phyloP scores from a whole-genome alignment of 2,888 invertebrate species.

The Nudaria mundana region DNA sequence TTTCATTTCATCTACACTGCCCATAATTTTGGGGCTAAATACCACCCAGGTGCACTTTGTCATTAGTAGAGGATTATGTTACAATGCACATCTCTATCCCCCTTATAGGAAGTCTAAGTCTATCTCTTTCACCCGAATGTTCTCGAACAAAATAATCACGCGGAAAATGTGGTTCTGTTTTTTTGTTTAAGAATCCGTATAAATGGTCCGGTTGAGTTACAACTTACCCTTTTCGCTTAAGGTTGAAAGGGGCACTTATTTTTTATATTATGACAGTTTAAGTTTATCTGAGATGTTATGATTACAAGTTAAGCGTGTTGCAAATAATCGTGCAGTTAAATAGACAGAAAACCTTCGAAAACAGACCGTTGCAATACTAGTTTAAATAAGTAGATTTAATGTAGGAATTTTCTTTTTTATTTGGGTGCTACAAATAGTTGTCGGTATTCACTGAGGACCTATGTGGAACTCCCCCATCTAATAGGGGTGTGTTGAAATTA shows the following conservation, averaged over 20 bases:
- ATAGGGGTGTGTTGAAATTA: too few species aligned
- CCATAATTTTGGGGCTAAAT: slow-evolving; percentile 55
- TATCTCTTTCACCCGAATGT: slow-evolving; percentile 31
- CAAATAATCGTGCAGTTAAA: too few species aligned
- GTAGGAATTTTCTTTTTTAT: too few species aligned
- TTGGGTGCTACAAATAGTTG: too few species aligned
- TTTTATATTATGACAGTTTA: too few species aligned
- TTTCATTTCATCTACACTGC: slow-evolving; percentile 44
- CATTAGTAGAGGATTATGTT: slow-evolving; percentile 66
- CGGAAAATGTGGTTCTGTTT: slow-evolving; percentile 30
- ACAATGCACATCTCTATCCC: slow-evolving; percentile 39
- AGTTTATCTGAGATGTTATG: too few species aligned
- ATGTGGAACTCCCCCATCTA: too few species aligned
- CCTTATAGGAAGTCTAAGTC: slow-evolving; percentile 16
- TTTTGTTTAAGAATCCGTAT: slow-evolving; percentile 43
- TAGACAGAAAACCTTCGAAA: too few species aligned
- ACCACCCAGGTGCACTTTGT: slow-evolving; percentile 68
- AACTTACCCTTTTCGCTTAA: slow-evolving; percentile 33
- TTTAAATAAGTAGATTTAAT: too few species aligned
- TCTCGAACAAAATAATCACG: slow-evolving; percentile 33
- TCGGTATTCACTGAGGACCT: too few species aligned
- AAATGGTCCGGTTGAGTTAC: slow-evolving; percentile 41
- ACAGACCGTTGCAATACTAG: too few species aligned
- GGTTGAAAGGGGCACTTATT: slow-evolving; percentile 27
- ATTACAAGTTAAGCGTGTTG: too few species aligned